These are phyloP conservation scores for Pseudopipra pipra DNA, from an alignment of 2,113 vertebrate species.

Conservation along the genomic window DNA sequence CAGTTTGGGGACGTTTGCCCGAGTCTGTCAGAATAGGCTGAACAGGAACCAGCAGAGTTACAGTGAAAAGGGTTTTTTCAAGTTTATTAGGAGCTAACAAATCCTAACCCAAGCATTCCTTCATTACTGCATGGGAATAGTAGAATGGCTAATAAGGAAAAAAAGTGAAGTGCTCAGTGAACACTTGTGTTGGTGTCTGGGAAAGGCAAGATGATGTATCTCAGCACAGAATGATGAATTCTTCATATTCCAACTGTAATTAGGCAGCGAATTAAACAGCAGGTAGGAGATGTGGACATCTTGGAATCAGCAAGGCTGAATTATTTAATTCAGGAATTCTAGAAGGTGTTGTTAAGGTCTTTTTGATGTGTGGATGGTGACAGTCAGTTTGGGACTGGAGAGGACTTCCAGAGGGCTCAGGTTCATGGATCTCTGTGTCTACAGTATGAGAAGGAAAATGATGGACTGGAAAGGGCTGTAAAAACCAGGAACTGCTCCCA, in stretches of 20 bases:
- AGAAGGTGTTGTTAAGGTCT: neutral
- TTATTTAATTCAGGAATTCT: neutral
- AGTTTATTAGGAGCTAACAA: neutral
- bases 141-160: neutral
- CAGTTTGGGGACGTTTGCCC: neutral
- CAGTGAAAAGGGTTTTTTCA: neutral
- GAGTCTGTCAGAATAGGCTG: neutral
- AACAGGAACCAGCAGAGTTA: neutral
- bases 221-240: slow-evolving; percentile 15
- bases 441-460: neutral
- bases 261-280: slow-evolving; percentile 43
- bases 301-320: neutral
- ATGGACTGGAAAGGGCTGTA: neutral
- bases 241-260: slow-evolving; percentile 36
- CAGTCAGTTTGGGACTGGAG: neutral
- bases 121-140: neutral
- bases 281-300: slow-evolving; percentile 5
- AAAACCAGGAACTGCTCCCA: neutral
- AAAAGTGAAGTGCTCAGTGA: neutral
- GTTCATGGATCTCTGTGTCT: neutral
- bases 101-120: neutral
- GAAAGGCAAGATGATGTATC: neutral
- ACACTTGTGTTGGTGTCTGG: neutral
- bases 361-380: neutral
- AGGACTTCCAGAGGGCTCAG: neutral